phyloP scores from a whole-genome alignment of 2,113 vertebrate species.

The Ptilorrhoa leucosticta region DNA sequence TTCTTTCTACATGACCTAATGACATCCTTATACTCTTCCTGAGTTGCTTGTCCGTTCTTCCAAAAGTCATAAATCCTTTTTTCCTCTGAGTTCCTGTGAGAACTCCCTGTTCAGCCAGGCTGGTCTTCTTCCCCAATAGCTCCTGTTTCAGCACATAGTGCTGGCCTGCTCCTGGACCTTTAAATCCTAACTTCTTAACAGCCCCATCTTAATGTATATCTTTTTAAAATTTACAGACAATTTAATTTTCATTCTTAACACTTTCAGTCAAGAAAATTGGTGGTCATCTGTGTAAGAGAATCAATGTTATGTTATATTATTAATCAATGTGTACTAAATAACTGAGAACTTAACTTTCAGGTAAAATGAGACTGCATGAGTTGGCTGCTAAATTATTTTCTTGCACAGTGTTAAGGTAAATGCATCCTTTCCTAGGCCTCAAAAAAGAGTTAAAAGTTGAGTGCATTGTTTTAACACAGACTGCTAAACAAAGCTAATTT shows the following conservation, averaged over 20 bases:
- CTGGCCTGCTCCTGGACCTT: not conserved
- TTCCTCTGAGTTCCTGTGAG: not conserved
- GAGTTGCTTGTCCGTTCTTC: not conserved
- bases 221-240: not conserved
- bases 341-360: not conserved
- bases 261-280: not conserved
- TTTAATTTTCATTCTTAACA: not conserved
- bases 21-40: not conserved
- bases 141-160: not conserved
- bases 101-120: not conserved
- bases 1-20: not conserved
- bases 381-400: not conserved
- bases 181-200: not conserved
- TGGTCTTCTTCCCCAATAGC: not conserved
- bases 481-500: not conserved
- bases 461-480: not conserved
- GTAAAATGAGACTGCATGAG: not conserved
- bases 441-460: not conserved
- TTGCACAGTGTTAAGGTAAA: not conserved
- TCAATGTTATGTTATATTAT: not conserved
- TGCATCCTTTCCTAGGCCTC: not conserved
- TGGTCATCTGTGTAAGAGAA: not conserved
- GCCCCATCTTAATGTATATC: not conserved
- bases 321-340: not conserved
- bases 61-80: not conserved